phyloP scores from a whole-genome alignment of 2,888 invertebrate species.

The Polydrusus cervinus region DNA sequence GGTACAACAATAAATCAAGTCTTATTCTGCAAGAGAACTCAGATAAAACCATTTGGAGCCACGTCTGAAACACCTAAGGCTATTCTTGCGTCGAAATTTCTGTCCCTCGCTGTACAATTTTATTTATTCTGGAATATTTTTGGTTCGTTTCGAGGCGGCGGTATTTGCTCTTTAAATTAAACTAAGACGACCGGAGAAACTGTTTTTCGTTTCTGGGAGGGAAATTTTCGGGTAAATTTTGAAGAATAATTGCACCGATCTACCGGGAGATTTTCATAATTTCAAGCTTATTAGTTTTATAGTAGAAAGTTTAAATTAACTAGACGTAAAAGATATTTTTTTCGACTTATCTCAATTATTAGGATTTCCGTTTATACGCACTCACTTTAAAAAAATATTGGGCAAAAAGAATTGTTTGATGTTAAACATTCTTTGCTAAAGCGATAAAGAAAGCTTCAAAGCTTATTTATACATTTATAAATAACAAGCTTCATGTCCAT shows the following conservation, averaged over 20 bases:
- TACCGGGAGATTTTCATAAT: conserved; percentile 48
- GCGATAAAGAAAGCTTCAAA: no score
- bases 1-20: conserved; percentile 69
- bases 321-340: conserved; percentile 6
- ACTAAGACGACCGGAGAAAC: conserved; percentile 53
- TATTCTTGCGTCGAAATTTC: conserved; percentile 68
- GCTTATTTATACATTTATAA: no score
- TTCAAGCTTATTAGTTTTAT: conserved; percentile 52
- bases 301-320: conserved; percentile 44
- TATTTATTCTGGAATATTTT: conserved; percentile 69
- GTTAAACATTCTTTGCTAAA: no score
- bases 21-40: conserved; percentile 66
- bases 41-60: conserved; percentile 60
- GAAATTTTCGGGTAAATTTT: conserved; percentile 46
- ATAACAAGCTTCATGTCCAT: no score
- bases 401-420: no score
- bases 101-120: conserved; percentile 67
- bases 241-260: conserved; percentile 47
- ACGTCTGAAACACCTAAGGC: conserved; percentile 69
- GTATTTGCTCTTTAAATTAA: conserved; percentile 67
- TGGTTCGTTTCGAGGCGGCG: conserved; percentile 61
- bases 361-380: background rate
- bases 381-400: no score
- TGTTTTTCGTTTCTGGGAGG: conserved; percentile 41
- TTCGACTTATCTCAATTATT: conserved; percentile 13